phyloP scores from a whole-genome alignment of 2,797 vertebrate species.

The Nyctalus aviator region DNA sequence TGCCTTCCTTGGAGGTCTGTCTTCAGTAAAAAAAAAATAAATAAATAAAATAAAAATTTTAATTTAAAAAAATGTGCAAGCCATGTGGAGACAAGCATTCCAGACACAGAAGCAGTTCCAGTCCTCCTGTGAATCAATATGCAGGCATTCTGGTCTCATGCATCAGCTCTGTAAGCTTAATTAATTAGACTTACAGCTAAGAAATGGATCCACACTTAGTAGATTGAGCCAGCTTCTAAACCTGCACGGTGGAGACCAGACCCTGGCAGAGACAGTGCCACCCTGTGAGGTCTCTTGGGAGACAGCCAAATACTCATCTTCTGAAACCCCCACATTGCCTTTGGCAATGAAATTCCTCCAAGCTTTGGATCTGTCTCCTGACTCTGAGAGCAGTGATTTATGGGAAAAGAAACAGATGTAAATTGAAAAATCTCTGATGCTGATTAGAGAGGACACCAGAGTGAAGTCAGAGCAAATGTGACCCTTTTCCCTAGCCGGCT shows the following conservation, averaged over 20 bases:
- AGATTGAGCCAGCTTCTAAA: neutral
- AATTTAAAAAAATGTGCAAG: neutral
- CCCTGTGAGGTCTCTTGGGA: neutral
- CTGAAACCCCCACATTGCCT: neutral
- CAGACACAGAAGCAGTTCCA: neutral
- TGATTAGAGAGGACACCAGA: neutral
- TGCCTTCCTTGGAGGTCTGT: slow-evolving; percentile 23
- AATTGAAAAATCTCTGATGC: neutral
- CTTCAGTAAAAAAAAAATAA: slow-evolving; percentile 35
- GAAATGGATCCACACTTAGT: neutral
- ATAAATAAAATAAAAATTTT: neutral
- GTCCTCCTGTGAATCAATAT: slow-evolving; percentile 28
- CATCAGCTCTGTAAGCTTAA: neutral
- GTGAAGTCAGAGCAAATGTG: neutral
- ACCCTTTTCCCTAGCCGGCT: neutral
- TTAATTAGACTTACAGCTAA: slow-evolving; percentile 40
- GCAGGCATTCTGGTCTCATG: slow-evolving; percentile 10
- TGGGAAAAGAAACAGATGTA: neutral
- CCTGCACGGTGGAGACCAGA: neutral
- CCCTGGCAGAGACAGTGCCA: neutral
- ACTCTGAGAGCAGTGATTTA: neutral
- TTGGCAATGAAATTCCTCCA: neutral
- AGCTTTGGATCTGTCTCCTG: neutral
- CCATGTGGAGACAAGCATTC: neutral
- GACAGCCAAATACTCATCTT: neutral